These are phyloP conservation scores for Reticulitermes lucifugus DNA, from an alignment of 2,888 invertebrate genomes.

Conservation along the genomic window DNA sequence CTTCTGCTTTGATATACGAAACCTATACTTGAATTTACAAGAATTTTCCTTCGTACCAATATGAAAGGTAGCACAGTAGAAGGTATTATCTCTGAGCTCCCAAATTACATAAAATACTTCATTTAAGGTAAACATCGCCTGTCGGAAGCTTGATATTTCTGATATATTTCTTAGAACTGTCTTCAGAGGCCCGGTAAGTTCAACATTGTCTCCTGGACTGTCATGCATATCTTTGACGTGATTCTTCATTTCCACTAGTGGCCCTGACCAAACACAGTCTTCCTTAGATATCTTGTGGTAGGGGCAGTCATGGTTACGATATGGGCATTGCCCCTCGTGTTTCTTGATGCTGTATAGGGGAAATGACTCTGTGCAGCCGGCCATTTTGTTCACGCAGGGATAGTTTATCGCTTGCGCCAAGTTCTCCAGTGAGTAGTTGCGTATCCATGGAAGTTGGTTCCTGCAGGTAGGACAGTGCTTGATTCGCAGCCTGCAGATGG, in stretches of 20 bases:
- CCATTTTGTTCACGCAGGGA: background rate
- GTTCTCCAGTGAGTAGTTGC: background rate
- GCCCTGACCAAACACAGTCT: background rate
- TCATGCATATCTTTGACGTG: background rate
- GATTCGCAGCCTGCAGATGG: background rate
- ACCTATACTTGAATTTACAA: background rate
- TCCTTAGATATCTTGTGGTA: background rate
- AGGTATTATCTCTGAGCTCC: background rate
- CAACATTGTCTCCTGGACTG: background rate
- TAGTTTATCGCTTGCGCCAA: background rate
- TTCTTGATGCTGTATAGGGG: background rate
- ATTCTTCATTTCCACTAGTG: background rate
- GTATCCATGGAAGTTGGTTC: background rate
- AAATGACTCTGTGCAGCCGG: background rate
- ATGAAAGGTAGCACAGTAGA: background rate
- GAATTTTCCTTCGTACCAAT: background rate
- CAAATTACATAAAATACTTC: background rate
- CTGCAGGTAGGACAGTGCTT: background rate
- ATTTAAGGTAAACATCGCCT: background rate
- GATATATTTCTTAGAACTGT: background rate
- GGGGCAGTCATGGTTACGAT: background rate
- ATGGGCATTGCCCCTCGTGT: background rate
- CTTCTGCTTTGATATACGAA: background rate
- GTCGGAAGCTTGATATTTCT: background rate
- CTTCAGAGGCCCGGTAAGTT: background rate